phyloP scores from a whole-genome alignment of 2,888 invertebrate genomes.

The Aspidapion aeneum region DNA sequence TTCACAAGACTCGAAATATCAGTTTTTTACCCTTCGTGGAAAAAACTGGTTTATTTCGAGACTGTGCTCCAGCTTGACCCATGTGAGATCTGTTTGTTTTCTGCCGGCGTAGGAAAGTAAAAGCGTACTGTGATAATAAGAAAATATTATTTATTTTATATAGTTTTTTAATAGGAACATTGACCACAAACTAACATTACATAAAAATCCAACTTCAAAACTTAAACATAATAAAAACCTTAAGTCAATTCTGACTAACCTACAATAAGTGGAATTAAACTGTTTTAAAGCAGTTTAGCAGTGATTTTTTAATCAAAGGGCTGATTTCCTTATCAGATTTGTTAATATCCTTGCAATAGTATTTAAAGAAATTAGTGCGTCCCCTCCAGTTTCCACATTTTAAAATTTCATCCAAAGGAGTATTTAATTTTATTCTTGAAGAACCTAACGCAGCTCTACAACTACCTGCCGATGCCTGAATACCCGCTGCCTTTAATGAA shows the following conservation, averaged over 20 bases:
- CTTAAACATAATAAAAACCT: no score
- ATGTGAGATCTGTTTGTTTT: slow-evolving; percentile 14
- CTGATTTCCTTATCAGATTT: background rate
- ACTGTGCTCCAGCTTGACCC: slow-evolving; percentile 5
- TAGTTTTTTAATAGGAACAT: no score
- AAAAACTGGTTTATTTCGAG: slow-evolving; percentile 8
- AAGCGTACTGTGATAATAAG: slow-evolving; percentile 15
- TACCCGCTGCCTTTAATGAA: slow-evolving; percentile 9
- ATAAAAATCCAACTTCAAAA: no score
- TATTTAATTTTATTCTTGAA: slow-evolving; percentile 8
- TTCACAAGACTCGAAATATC: slow-evolving; percentile 2
- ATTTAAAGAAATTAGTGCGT: slow-evolving; percentile 12
- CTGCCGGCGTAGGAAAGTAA: background rate
- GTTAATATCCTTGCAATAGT: slow-evolving; percentile 7
- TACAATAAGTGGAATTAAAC: no score
- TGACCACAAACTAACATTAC: no score
- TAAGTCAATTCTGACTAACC: no score
- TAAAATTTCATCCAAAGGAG: slow-evolving; percentile 17
- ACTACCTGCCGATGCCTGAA: slow-evolving; percentile 16
- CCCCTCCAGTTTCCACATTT: slow-evolving; percentile 18
- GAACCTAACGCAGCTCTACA: slow-evolving; percentile 18
- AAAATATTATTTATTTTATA: no score
- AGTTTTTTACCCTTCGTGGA: slow-evolving; percentile 6
- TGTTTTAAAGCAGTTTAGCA: no score
- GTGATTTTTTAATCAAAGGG: no score